Base-by-base conservation (phyloP, 2,113 vertebrate species). In the Lophura nycthemera region DNA sequence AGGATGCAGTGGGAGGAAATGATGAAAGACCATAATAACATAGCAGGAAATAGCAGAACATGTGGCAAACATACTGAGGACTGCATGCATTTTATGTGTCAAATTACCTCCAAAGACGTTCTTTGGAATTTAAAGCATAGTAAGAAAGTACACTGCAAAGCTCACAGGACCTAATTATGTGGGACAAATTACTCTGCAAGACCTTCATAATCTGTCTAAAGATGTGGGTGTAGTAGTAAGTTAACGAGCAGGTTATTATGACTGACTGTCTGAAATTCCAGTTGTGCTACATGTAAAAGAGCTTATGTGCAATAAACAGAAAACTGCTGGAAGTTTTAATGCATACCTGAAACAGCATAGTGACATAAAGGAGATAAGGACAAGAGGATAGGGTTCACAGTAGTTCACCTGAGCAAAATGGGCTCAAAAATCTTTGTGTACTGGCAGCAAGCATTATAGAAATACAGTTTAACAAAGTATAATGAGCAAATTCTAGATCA, bases 141-240 rank as follows among this genome's bases (percentile, higher is more conserved):
- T 80, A 93, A 89, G 91, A 87, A 89, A 80, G 82, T 89, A 77
- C 76, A 92, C 18, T 77, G 79, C 72, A 94, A 95, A 95, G 85
- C 95, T 95, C 94, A 80, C 75, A 95, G 95, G 95, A 94, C 91
- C 94, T 95, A 96, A 96, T 96, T 95, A 94, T 43, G 75, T 79
- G 81, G 92, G 92, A 96, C 78, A 96, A 94, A 96, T 95, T 96
- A 96, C 78, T 56, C 87, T 93, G 72, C 42, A 71, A 95, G 89
- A 91, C 93, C 82, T 95, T 91, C 89, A 87, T 94, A 96, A 95
- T 96, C 81, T 87, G 43, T 89, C 54, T 93, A 91, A 94, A 95
- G 66, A 89, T 50, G 81, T 77, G 81, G 63, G n/a, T 89, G 67
- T 76, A 89, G 64, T 67, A 81, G 52, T 81, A 88, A 92, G 69